phyloP scores from a whole-genome alignment of 2,888 invertebrate species.

The Zootermopsis nevadensis region DNA sequence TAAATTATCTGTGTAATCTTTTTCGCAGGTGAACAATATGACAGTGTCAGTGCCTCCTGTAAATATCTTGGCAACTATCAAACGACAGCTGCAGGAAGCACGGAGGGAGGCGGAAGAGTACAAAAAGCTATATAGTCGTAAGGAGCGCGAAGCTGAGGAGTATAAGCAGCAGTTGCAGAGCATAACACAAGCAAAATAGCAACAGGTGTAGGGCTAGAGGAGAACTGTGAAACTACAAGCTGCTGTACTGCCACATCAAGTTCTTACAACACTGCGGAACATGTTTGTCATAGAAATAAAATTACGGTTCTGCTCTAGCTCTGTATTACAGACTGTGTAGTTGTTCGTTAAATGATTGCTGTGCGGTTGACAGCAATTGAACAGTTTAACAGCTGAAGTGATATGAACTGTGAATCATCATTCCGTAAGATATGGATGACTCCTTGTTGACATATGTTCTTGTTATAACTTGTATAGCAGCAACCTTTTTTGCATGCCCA shows the following conservation, averaged over 20 bases:
- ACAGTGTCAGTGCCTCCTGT: not conserved
- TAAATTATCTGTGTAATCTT: not conserved
- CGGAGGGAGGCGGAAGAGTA: conserved; percentile 61
- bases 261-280: not conserved
- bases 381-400: not conserved
- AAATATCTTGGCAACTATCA: conserved; percentile 60
- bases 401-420: not conserved
- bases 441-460: not conserved
- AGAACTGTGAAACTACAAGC: not conserved
- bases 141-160: conserved; percentile 62
- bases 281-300: not conserved
- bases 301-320: not conserved
- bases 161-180: conserved; percentile 60
- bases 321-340: not conserved
- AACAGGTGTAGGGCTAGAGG: not conserved
- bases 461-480: not conserved
- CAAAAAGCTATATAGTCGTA: conserved; percentile 60
- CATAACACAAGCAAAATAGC: conserved; percentile 40
- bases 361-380: conserved; percentile 1
- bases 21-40: not conserved
- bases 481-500: not conserved
- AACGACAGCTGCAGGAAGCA: conserved; percentile 61
- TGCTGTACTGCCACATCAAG: not conserved
- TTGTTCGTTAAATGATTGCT: not conserved
- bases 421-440: not conserved